Evolutionary conservation across 2,113 vertebrate genomes (phyloP), one percentile per base, ranked within the genome.

Genomic region (Polyodon spathula): DNA sequence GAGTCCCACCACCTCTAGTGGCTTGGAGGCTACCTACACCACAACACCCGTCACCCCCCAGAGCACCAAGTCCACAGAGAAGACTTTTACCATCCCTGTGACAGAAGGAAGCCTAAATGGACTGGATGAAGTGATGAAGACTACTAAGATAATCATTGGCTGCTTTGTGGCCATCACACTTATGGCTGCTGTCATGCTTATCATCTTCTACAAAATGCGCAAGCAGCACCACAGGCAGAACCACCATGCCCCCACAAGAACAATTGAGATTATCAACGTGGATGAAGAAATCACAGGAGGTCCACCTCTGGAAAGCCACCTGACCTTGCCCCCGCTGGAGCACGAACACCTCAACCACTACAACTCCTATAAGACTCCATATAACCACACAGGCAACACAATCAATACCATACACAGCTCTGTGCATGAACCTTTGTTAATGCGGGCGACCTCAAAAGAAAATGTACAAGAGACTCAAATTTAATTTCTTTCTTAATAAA

Each of bases 381-480:
- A 95, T 85, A 99, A 97, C 83, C 96, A 99, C 81, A 90, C 89
- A 81, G 90, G 94, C 75, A 97, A 89, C 81, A 89, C 96, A 75
- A 95, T 98, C 84, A 99, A 97, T 83, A 97, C 96, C 86, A 94
- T 99, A 93, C 96, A 98, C 88, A 97, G 93, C 91, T 99, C 95
- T 69, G 95, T 90, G 87, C 96, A 98, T 85, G 96, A 99, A 96
- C 96, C 96, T 89, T 97, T 99, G 89, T 88, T 99, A 93, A 98
- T 99, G 81, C 89, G 95, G 85, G 95, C 95, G 82, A 95, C 92
- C 87, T 99, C 96, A 27, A 99, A 99, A 92, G 96, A 99, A 94
- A 99, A 99, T 90, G 95, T 99, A 77, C 96, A 99, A 91, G 96
- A 98, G 90, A 98, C 96, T 84, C 96, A 99, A 68, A 99, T 99